Evolutionary conservation across 2,888 invertebrate genomes (phyloP).

Genomic region (Rambutsinella grinnellia): DNA sequence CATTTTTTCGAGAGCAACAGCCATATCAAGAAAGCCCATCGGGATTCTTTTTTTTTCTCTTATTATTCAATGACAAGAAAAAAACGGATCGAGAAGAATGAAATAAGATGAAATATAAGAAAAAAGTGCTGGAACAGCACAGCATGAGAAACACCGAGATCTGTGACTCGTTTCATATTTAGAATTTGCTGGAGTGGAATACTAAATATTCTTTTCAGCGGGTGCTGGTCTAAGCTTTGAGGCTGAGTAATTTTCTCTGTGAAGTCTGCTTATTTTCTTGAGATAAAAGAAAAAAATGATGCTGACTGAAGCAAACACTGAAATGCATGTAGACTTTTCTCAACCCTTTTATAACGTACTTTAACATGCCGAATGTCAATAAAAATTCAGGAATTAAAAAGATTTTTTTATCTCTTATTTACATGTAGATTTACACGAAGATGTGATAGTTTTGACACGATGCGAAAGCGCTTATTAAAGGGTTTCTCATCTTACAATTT

Average conservation of each 20-base stretch:
- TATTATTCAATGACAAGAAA: conserved; percentile 41
- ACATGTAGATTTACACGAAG: too few relatives aligned
- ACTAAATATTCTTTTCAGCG: conserved; percentile 30
- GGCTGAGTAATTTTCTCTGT: too few relatives aligned
- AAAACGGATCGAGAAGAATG: conserved; percentile 23
- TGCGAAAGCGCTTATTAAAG: conserved; percentile 39
- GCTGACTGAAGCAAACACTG: neutral
- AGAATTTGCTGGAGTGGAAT: conserved; percentile 36
- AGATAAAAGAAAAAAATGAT: too few relatives aligned
- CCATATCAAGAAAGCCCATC: conserved; percentile 39
- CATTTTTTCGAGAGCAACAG: conserved; percentile 8
- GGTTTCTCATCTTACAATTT: conserved; percentile 41
- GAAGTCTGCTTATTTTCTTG: neutral
- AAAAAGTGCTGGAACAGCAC: conserved; percentile 9
- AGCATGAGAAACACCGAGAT: too few relatives aligned
- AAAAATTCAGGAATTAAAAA: conserved; percentile 31
- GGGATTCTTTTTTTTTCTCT: conserved; percentile 34
- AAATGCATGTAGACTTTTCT: conserved; percentile 7
- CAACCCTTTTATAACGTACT: conserved; percentile 41
- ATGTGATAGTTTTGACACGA: too few relatives aligned
- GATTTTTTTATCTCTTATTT: conserved; percentile 9
- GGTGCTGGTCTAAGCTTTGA: too few relatives aligned
- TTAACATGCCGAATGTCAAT: conserved; percentile 39
- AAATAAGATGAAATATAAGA: too few relatives aligned
- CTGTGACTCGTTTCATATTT: conserved; percentile 15